A percentile compares a stretch with the other conserved stretches of the same genome.
phyloP scores from a whole-genome alignment of 2,888 invertebrate species.

The Hecatera dysodea region DNA sequence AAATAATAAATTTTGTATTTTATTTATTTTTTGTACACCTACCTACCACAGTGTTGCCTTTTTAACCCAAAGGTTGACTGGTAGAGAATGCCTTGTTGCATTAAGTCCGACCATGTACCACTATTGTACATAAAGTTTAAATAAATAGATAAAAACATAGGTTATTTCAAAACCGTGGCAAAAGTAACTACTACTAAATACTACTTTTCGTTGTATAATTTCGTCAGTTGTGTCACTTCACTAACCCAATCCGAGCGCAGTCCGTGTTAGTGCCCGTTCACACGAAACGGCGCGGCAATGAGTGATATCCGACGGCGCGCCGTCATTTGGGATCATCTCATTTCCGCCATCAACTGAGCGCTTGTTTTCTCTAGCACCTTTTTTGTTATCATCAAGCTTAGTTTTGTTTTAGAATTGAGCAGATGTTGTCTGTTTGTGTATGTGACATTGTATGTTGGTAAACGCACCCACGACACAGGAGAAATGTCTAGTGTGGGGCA shows the following conservation, averaged over 20 bases:
- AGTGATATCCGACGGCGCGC: conserved; percentile 63
- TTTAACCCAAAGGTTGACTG: too few species aligned
- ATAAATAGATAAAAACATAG: too few species aligned
- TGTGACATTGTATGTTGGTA: too few species aligned
- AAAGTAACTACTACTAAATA: neutral
- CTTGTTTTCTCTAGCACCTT: conserved; percentile 37
- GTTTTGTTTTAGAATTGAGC: neutral
- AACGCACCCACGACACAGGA: too few species aligned
- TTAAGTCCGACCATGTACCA: too few species aligned
- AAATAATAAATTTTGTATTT: too few species aligned
- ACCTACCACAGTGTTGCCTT: too few species aligned
- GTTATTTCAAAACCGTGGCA: neutral
- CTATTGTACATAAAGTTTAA: too few species aligned
- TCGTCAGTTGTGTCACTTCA: neutral
- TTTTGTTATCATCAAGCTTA: neutral
- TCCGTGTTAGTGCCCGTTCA: conserved; percentile 44
- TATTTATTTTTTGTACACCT: too few species aligned
- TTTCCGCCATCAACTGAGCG: conserved; percentile 62
- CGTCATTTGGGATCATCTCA: conserved; percentile 65
- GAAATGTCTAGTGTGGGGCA: too few species aligned
- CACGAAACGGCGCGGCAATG: conserved; percentile 59
- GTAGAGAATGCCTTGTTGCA: too few species aligned
- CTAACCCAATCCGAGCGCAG: conserved; percentile 16
- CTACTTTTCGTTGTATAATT: neutral
- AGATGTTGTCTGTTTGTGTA: too few species aligned